These are phyloP conservation scores for Papilio aristodemus DNA, from an alignment of 1,140 invertebrate genomes.

Conservation along the genomic window DNA sequence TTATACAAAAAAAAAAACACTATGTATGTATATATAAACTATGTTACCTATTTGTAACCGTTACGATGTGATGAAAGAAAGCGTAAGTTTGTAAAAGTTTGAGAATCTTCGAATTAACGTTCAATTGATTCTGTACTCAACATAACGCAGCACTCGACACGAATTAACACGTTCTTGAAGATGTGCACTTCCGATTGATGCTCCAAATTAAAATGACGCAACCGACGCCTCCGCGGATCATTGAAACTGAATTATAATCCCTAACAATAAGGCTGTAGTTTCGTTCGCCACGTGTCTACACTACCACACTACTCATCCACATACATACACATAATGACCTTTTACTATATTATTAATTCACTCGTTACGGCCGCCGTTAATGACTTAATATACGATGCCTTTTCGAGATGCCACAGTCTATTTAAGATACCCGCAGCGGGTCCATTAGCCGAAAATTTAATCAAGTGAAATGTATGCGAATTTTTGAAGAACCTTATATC, in stretches of 20 bases:
- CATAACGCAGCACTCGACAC: constrained; percentile 1
- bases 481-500: not conserved
- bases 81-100: not conserved
- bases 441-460: constrained; percentile 4
- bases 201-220: not conserved
- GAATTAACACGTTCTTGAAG: constrained; percentile 30
- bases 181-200: constrained; percentile 2
- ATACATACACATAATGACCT: constrained; percentile 40
- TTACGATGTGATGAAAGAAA: not conserved
- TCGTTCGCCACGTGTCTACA: not conserved
- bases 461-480: not conserved
- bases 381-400: constrained; percentile 47
- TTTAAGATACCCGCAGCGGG: not conserved
- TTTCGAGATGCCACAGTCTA: constrained; percentile 1
- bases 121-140: not conserved
- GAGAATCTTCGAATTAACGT: not conserved
- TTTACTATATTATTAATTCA: constrained; percentile 47
- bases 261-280: not conserved
- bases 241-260: constrained; percentile 1
- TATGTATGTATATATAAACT: no score
- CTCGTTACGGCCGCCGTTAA: constrained; percentile 43
- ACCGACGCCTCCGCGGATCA: not conserved
- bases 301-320: not conserved
- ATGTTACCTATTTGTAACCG: no score
- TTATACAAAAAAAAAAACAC: no score